Evolutionary conservation across 1,140 invertebrate genomes (phyloP), one percentile per base, ranked within the genome.

Genomic region (Cydia pomonella): DNA sequence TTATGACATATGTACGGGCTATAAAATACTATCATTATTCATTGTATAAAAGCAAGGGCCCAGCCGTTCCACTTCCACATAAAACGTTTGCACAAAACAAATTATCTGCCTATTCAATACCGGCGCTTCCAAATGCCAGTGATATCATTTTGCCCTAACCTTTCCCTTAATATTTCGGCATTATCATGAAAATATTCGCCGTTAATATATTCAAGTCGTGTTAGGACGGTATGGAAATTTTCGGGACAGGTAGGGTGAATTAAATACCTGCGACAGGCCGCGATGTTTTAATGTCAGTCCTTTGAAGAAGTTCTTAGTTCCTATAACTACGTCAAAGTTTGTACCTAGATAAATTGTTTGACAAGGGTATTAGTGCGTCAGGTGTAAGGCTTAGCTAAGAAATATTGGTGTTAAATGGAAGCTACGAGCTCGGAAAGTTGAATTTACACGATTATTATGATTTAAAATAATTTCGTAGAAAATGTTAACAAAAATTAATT

Each of bases 151-250:
- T 29, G 64, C 64, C 64, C 64, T 59, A 21, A 59, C 53, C 53
- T 59, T 59, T 59, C 53, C 53, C 21, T 12, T 23, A 18, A 69
- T 69, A 69, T 69, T 69, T 69, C 64, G 64, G 64, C 29, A 21
- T 69, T 69, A 41, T 41, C 16, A 38, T 69, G 64, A 33, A 69
- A 69, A 59, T 59, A 59, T 69, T 69, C 27, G 64, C 29, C 64
- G 64, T 38, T 69, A 69, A 69, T 69, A 69, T 41, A 69, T 69
- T 69, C 64, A 41, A 59, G 64, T 69, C 53, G 21, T 69, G 64
- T 33, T 41, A 69, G 29, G 29, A 69, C 18, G 64, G 64, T 69
- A 41, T 69, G 64, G 64, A 69, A 69, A 69, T 69, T 69, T 69
- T 69, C 64, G 64, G 64, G 64, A 69, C n/a, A 69, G 64, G 64